Evolutionary conservation across 2,797 vertebrate species (phyloP).

Genomic region (Neolamprologus multifasciatus): DNA sequence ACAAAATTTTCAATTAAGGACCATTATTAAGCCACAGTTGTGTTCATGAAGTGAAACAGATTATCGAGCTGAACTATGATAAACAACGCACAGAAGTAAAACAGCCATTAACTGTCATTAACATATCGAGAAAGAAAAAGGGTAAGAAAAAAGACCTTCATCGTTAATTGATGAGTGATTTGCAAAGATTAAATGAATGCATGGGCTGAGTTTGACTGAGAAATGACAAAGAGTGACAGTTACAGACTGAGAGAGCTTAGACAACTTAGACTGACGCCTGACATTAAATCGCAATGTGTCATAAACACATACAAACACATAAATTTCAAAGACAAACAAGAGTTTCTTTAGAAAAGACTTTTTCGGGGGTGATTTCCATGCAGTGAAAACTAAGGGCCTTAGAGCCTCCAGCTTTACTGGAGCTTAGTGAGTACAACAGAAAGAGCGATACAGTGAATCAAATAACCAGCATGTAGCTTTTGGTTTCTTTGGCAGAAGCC

Average conservation of each 20-base stretch:
- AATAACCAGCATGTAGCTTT: background rate
- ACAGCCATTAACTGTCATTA: slow-evolving; percentile 61
- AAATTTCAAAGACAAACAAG: background rate
- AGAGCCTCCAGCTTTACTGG: background rate
- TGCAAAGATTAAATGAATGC: slow-evolving; percentile 49
- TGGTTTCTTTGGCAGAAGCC: background rate
- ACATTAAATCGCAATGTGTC: slow-evolving; percentile 16
- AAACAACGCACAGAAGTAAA: slow-evolving; percentile 49
- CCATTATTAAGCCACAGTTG: slow-evolving; percentile 58
- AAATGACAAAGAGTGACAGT: slow-evolving; percentile 33
- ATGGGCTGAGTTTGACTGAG: slow-evolving; percentile 27
- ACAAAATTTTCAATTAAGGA: slow-evolving; percentile 65
- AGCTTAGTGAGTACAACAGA: background rate
- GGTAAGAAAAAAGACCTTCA: background rate
- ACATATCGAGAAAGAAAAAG: background rate
- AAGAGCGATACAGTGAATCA: background rate
- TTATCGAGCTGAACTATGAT: slow-evolving; percentile 44
- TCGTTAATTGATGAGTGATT: slow-evolving; percentile 41
- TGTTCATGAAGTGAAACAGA: slow-evolving; percentile 50
- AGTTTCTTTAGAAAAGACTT: background rate
- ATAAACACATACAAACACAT: background rate
- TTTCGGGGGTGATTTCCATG: background rate
- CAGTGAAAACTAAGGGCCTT: slow-evolving; percentile 2
- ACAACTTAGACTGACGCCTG: slow-evolving; percentile 18
- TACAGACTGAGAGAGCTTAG: background rate